Base-by-base conservation (phyloP, 1,140 invertebrate species). In the Megalopta genalis region DNA sequence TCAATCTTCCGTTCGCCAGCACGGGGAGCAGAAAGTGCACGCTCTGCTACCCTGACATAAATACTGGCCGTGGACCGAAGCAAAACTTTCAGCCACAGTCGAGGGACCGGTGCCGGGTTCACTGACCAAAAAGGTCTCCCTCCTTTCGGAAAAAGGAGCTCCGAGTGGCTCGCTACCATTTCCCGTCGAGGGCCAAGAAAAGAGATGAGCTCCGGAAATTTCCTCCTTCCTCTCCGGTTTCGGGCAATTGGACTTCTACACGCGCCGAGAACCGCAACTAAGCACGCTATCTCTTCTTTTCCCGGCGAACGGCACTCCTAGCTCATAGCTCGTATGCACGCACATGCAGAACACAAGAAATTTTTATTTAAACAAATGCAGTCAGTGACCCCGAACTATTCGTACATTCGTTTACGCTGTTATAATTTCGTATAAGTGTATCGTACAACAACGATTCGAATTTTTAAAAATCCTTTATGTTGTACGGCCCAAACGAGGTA, bases 241-340 rank as follows among this genome's bases (percentile, higher is more conserved):
- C 76, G 76, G 60, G 76, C 76, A 78, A 78, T 72, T 78, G 76
- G 76, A 72, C 69, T 46, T 46, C 60, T 57, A 78, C 76, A 69
- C 76, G 60, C 21, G 16, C 25, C 37, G 46, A 65, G 60, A 78
- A 78, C 49, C 60, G 60, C 60, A 62, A 65, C 76, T 46, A 57
- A 78, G 60, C 76, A 78, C 49, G 76, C 76, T 78, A 78, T 72
- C 69, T 72, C 69, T 72, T 60, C 59, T 46, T 52, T 59, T 18
- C 52, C 54, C 66, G 7, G 6, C 62, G 49, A n/a, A 23, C 46
- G 18, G 32, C 1, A 1, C n/a, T 5, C 18, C 39, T 12, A 18
- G 32, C 18, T 78, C 60, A 46, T 78, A 25, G 69, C 23, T 2
- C 23, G 21, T 1, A 8, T 2, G 21, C 76, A 72, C 69, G 76